These are phyloP conservation scores for Penaeus chinensis DNA, from an alignment of 1,140 invertebrate genomes.

Conservation along the genomic window DNA sequence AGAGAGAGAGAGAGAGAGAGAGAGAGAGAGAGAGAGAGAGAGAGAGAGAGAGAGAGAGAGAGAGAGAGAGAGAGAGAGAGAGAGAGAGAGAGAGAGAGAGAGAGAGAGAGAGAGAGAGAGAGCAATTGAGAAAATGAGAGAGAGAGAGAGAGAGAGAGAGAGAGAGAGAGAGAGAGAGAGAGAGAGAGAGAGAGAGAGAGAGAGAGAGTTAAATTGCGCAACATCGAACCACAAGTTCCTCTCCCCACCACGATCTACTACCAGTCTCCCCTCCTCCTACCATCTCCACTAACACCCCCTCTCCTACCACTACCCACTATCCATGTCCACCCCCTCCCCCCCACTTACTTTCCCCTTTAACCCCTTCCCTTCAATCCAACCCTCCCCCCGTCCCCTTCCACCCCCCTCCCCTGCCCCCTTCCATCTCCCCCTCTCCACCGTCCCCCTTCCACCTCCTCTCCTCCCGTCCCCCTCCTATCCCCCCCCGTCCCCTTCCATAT, in stretches of 20 bases:
- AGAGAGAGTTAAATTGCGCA: too few species aligned
- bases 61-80: too few species aligned
- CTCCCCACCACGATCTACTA: not conserved
- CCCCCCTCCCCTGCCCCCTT: not conserved
- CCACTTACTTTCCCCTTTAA: not conserved
- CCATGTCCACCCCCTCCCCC: not conserved
- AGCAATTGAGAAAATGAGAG: too few species aligned
- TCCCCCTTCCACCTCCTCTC: not conserved
- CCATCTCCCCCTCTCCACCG: not conserved
- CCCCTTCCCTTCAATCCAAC: not conserved
- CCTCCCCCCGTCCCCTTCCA: not conserved
- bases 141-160: too few species aligned
- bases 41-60: too few species aligned
- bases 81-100: too few species aligned
- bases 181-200: too few species aligned
- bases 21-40: too few species aligned
- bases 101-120: too few species aligned
- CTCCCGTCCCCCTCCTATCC: not conserved
- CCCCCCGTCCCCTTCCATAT: not conserved
- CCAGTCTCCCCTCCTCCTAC: not conserved
- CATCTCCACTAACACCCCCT: not conserved
- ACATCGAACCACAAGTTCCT: too few species aligned
- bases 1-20: too few species aligned
- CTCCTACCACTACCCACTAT: not conserved
- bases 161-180: too few species aligned